Conservation (phyloP, 2,888 invertebrate species). For the Dioctria linearis region DNA sequence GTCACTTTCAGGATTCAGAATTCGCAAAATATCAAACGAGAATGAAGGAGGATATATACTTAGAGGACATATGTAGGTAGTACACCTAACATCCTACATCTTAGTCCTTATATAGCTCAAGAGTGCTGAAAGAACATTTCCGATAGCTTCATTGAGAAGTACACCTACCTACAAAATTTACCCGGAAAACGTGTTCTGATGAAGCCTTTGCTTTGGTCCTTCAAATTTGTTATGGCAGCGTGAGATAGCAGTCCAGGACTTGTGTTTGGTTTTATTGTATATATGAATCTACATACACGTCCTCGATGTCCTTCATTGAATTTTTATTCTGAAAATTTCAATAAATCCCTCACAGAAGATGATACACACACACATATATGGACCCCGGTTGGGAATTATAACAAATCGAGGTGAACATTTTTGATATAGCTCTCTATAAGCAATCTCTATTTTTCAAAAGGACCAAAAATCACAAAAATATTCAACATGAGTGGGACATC, state of each 20-base stretch:
- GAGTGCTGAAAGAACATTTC: neutral
- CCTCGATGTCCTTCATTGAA: slow-evolving; percentile 28
- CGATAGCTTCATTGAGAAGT: slow-evolving; percentile 13
- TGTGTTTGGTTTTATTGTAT: neutral
- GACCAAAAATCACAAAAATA: no score
- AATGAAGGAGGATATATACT: neutral
- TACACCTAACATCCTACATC: no score
- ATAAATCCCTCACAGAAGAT: slow-evolving; percentile 14
- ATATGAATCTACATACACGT: neutral
- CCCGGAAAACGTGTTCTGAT: slow-evolving; percentile 18
- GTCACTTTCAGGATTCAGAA: slow-evolving; percentile 22
- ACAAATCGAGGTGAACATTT: neutral
- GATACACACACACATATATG: neutral
- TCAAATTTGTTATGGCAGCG: neutral
- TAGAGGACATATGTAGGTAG: no score
- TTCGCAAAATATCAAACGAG: slow-evolving; percentile 41
- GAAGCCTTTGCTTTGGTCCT: neutral
- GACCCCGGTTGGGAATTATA: neutral
- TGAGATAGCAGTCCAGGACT: neutral
- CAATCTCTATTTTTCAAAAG: neutral
- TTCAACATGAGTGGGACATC: no score
- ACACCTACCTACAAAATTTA: slow-evolving; percentile 5
- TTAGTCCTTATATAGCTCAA: neutral
- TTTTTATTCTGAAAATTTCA: slow-evolving; percentile 31
- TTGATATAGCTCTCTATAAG: neutral